A percentile compares a stretch with the other conserved stretches of the same genome.
These are phyloP conservation scores for Leucoma salicis DNA, from an alignment of 2,888 invertebrate species.

Conservation along the genomic window DNA sequence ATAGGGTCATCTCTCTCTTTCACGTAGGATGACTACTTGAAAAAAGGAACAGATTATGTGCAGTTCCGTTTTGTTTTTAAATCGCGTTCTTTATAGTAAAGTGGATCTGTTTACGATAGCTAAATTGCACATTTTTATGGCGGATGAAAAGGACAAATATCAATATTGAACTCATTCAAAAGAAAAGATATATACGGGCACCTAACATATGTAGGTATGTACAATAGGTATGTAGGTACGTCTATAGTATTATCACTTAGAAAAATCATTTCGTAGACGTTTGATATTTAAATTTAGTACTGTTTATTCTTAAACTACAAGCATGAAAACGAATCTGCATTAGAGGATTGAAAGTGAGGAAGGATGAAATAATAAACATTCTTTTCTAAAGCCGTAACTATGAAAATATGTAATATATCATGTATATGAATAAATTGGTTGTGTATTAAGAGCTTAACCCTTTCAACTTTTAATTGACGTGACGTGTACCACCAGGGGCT, in stretches of 20 bases:
- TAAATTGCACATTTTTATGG: conserved; percentile 53
- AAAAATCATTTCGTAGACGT: conserved; percentile 23
- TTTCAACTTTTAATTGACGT: conserved; percentile 47
- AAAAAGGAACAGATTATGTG: conserved; percentile 43
- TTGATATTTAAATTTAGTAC: conserved; percentile 37
- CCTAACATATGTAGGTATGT: conserved; percentile 21
- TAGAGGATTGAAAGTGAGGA: conserved; percentile 45
- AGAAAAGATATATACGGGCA: conserved; percentile 23
- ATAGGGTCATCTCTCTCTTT: conserved; percentile 50
- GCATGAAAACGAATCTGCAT: conserved; percentile 45
- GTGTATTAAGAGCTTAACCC: conserved; percentile 47
- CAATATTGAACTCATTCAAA: conserved; percentile 33
- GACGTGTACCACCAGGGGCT: conserved; percentile 46
- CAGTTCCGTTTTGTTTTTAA: conserved; percentile 44
- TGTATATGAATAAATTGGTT: conserved; percentile 15
- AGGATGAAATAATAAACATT: conserved; percentile 46
- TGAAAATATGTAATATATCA: conserved; percentile 34
- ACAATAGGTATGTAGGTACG: too few species aligned
- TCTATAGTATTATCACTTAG: too few species aligned
- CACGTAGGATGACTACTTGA: conserved; percentile 26
- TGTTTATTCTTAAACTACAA: conserved; percentile 40
- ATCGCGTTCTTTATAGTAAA: conserved; percentile 63
- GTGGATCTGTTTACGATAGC: conserved; percentile 51
- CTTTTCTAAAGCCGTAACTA: conserved; percentile 35
- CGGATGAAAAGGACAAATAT: conserved; percentile 45